phyloP scores from a whole-genome alignment of 1,140 invertebrate genomes.

The Drosophila pseudoananassae region DNA sequence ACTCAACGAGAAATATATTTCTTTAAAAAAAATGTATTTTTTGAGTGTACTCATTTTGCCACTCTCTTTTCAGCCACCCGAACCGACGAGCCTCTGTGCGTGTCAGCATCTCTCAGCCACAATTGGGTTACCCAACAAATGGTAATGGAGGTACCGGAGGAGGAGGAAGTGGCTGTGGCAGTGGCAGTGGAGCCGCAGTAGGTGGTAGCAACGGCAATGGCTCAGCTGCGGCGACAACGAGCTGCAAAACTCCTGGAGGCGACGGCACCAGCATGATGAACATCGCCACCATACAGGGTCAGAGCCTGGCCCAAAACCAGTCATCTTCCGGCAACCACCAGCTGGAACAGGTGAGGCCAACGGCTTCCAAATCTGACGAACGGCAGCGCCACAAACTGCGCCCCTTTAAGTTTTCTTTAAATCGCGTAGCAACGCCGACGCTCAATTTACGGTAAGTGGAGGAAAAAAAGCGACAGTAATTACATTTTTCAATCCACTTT shows the following conservation, averaged over 20 bases:
- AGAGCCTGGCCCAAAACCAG: constrained; percentile 12
- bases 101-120: constrained; percentile 68
- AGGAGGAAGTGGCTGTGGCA: constrained; percentile 6
- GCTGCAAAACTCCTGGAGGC: constrained; percentile 55
- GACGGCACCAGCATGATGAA: constrained; percentile 43
- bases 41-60: background rate
- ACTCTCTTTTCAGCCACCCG: constrained; percentile 62
- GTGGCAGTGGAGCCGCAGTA: background rate
- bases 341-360: constrained; percentile 36
- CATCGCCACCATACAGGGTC: constrained; percentile 64
- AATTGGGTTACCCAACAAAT: constrained; percentile 71
- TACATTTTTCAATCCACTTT: constrained; percentile 3
- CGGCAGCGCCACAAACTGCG: constrained; percentile 86
- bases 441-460: constrained; percentile 86
- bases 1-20: background rate
- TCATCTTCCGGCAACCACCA: constrained; percentile 37
- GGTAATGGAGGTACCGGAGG: constrained; percentile 34
- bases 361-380: constrained; percentile 84
- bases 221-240: constrained; percentile 73
- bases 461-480: constrained; percentile 9
- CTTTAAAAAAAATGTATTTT: background rate
- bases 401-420: constrained; percentile 88
- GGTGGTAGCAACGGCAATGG: constrained; percentile 66
- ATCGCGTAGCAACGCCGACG: constrained; percentile 86
- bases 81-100: constrained; percentile 77